Conservation (phyloP, 1,140 invertebrate genomes). For the Dendroctonus valens region DNA sequence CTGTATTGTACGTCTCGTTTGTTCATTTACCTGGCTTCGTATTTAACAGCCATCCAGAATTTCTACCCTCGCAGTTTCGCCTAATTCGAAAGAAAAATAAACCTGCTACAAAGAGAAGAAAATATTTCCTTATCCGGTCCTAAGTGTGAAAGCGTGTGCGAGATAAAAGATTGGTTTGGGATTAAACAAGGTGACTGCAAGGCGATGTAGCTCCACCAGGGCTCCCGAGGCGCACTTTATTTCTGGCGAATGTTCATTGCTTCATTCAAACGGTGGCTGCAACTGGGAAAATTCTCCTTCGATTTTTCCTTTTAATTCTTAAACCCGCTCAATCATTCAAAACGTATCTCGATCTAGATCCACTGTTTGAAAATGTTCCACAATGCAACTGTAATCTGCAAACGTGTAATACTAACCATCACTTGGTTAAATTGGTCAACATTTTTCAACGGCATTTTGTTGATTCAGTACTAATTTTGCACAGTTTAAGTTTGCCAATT, state of each 20-base stretch:
- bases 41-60: not conserved
- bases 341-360: too few species aligned
- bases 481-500: too few species aligned
- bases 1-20: too few species aligned
- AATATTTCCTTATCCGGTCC: slow-evolving; percentile 45
- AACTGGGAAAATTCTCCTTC: not conserved
- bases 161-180: slow-evolving; percentile 48
- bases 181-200: slow-evolving; percentile 32
- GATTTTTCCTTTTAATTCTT: slow-evolving; percentile 1
- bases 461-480: too few species aligned
- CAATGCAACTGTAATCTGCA: too few species aligned
- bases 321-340: not conserved
- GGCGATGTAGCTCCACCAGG: slow-evolving; percentile 32
- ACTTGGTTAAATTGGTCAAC: too few species aligned
- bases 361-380: too few species aligned
- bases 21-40: too few species aligned
- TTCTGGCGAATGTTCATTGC: not conserved
- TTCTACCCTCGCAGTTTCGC: slow-evolving; percentile 4
- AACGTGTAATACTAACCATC: too few species aligned
- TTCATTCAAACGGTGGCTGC: not conserved
- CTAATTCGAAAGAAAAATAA: slow-evolving; percentile 38
- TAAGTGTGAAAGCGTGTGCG: slow-evolving; percentile 50
- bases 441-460: too few species aligned
- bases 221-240: not conserved
- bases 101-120: slow-evolving; percentile 37